These are phyloP conservation scores for Microctonus hyperodae DNA, from an alignment of 2,888 invertebrate species.

Conservation along the genomic window DNA sequence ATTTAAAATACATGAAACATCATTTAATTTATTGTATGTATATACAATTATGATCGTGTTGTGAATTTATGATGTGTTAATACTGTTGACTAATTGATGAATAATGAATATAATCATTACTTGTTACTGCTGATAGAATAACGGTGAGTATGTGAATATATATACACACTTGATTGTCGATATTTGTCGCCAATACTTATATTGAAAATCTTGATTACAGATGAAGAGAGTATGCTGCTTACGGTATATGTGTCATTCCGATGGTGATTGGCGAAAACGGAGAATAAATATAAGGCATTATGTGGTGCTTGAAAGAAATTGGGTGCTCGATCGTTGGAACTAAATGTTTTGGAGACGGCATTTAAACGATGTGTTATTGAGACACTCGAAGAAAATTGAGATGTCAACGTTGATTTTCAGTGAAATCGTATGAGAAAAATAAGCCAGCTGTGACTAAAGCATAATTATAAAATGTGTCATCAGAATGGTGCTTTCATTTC, in stretches of 20 bases:
- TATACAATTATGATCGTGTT: neutral
- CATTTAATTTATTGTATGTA: neutral
- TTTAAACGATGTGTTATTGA: constrained; percentile 61
- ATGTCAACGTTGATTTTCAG: constrained; percentile 50
- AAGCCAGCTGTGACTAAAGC: constrained; percentile 52
- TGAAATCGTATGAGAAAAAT: constrained; percentile 41
- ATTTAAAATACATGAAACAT: neutral
- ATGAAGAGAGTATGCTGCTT: neutral
- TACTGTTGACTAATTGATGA: neutral
- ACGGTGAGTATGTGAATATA: neutral
- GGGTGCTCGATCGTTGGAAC: constrained; percentile 32
- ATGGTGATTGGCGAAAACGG: neutral
- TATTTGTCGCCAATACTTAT: neutral
- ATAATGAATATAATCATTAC: neutral
- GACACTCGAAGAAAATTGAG: constrained; percentile 59
- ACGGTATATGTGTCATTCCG: neutral
- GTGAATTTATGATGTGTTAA: neutral
- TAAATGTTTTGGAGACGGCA: constrained; percentile 54
- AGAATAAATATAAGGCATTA: neutral
- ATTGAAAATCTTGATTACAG: neutral
- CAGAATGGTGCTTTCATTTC: constrained; percentile 42
- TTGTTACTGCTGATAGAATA: neutral
- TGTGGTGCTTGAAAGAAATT: neutral
- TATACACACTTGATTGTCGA: neutral
- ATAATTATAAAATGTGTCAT: constrained; percentile 53